A percentile compares a stretch with the other conserved stretches of the same genome.
phyloP scores from a whole-genome alignment of 2,797 vertebrate genomes.

The Mallotus villosus region DNA sequence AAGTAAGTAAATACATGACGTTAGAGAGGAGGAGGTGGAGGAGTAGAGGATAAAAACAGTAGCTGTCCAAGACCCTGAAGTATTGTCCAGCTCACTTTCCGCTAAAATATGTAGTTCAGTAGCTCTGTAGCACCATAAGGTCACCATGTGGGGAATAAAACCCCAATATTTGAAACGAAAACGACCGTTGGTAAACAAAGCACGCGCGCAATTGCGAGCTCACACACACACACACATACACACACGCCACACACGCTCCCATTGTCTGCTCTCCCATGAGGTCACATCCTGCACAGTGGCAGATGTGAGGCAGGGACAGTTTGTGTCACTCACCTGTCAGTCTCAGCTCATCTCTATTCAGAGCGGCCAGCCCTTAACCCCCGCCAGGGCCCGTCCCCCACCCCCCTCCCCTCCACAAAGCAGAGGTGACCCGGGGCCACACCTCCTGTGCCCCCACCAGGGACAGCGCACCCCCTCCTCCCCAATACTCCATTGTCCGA shows the following conservation, averaged over 20 bases:
- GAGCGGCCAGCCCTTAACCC: constrained; percentile 24
- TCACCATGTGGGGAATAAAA: neutral
- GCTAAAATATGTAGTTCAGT: constrained; percentile 13
- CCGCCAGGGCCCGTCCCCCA: constrained; percentile 40
- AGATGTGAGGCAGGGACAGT: constrained; percentile 57
- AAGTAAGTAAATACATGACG: neutral
- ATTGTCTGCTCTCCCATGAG: constrained; percentile 26
- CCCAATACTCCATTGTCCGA: constrained; percentile 52
- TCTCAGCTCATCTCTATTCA: constrained; percentile 48
- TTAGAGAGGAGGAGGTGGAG: neutral
- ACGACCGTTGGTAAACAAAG: neutral
- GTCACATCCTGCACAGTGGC: constrained; percentile 53
- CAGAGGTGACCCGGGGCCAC: constrained; percentile 29
- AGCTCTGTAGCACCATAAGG: too few species aligned
- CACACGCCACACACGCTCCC: constrained; percentile 24
- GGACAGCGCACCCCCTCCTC: constrained; percentile 11
- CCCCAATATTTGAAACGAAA: neutral
- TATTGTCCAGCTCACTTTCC: constrained; percentile 43
- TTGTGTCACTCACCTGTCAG: constrained; percentile 71
- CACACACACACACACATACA: constrained; percentile 3
- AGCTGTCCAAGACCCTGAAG: constrained; percentile 40
- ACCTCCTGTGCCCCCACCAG: constrained; percentile 7
- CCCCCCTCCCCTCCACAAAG: constrained; percentile 26
- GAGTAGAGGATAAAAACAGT: neutral
- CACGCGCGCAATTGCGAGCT: neutral